A percentile compares a stretch with the other conserved stretches of the same genome.
Conservation (phyloP, 2,113 vertebrate genomes). For the Falcunculus frontatus region DNA sequence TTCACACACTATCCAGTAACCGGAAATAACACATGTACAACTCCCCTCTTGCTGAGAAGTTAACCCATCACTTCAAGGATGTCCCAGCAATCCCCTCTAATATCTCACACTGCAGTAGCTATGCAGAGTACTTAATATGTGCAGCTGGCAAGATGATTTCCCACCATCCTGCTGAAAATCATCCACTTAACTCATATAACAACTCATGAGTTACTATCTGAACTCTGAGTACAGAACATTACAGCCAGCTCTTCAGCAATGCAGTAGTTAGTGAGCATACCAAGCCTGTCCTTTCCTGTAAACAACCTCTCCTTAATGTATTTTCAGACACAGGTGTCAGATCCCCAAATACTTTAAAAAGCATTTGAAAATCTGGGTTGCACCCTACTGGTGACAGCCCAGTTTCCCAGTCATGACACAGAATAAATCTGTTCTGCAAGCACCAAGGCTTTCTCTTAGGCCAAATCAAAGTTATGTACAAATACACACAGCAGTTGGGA, state of each 20-base stretch:
- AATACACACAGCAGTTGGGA: not conserved
- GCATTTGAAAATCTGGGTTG: not conserved
- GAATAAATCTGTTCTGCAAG: not conserved
- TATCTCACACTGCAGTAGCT: not conserved
- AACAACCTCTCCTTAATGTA: not conserved
- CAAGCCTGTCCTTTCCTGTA: not conserved
- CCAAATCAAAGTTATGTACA: not conserved
- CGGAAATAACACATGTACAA: not conserved
- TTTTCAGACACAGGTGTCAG: not conserved
- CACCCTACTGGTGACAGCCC: not conserved
- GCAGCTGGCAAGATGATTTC: not conserved
- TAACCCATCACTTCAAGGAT: not conserved
- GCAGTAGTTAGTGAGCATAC: not conserved
- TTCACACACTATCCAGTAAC: not conserved
- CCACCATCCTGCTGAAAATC: not conserved
- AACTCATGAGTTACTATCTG: not conserved
- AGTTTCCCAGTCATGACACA: not conserved
- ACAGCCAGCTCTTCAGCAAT: not conserved
- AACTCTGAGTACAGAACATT: not conserved
- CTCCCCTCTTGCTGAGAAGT: not conserved
- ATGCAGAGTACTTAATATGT: not conserved
- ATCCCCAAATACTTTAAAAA: not conserved
- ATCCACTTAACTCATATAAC: not conserved
- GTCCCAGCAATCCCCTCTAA: not conserved
- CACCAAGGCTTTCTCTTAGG: not conserved